Base-by-base conservation (phyloP, 2,888 invertebrate species). In the Orthonevra nobilis region DNA sequence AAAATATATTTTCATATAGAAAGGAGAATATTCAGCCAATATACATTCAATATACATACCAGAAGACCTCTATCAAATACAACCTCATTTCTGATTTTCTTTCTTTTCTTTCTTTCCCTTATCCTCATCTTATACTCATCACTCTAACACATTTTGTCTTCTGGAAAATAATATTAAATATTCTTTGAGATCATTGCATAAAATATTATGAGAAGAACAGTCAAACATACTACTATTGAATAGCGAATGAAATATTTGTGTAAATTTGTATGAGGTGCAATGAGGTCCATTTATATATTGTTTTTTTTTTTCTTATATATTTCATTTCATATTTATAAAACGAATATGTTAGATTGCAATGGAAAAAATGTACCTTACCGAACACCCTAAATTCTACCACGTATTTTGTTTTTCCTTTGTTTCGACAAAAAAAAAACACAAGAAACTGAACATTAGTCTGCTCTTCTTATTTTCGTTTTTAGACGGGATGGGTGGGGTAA, bases 81-180 rank as follows among this genome's bases (percentile, higher is more conserved):
- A 77, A 77, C 40, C 64, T 23, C 23, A 38, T 34, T 23, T 26
- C 64, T n/a, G n/a, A 34, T 34, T 23, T 32, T 61, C 38, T 52
- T 4, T 32, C 7, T 12, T 54, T 19, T 42, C 52, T 38, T 48
- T 54, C 46, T 42, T 32, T 63, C 63, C 40, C 75, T 69, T 42
- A 54, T 42, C 52, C 40, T 74, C 74, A 74, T 60, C 44, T 46
- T 46, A 77, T 63, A 64, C 72, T 64, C 72, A 72, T 72, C 72
- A 50, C 42, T 60, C 60, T 70, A 68, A 56, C 15, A 44, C 23
- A 56, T 61, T 68, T 42, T 77, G 66, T 54, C 66, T 61, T 79
- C 79, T 79, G 79, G 60, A 79, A 79, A 40, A 79, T 66, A 68
- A 48, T 68, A 50, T 61, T 66, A 66, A 72, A 77, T 77, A 72